Evolutionary conservation across 2,113 vertebrate species (phyloP), one percentile per base, ranked within the genome.

Genomic region (Urocynchramus pylzowi): DNA sequence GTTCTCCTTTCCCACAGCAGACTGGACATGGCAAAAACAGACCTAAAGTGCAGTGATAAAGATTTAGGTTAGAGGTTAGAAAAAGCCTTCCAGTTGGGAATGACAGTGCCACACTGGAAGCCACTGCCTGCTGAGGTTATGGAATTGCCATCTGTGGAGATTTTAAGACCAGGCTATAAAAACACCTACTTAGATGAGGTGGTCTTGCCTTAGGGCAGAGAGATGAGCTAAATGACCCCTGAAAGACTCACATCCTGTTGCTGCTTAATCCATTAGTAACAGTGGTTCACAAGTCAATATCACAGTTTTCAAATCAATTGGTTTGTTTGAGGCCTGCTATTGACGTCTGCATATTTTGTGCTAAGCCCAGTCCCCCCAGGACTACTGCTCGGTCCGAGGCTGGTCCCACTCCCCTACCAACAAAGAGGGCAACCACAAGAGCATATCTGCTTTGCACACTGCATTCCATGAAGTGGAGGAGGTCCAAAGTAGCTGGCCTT

Each of bases 221-320:
- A 68, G 50, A 26, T 30, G 54, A 41, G 39, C 23, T 77, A 88
- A 45, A 54, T 77, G 83, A 90, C 35, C 53, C 39, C 63, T 33
- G n/a, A 33, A 93, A 93, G 64, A 86, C 39, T 53, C 59, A 35
- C 4, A 27, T 75, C 73, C 64, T 90, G 26, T 35, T 89, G 15
- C 56, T 10, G 3, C n/a, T 82, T 76, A 84, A 41, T 78, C 80
- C 65, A 74, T 88, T 86, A 95, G 31, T 35, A 80, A 88, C 59
- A 83, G 50, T 12, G 16, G 28, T 41, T 93, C 80, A 84, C 64
- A 57, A 84, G 65, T 84, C 89, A 89, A 15, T 68, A 87, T 9
- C 74, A 63, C 52, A 68, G 81, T 84, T 95, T 95, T 68, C 65
- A 91, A 82, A 95, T 69, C 71, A 77, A 28, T 23, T 22, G 16